A percentile compares a stretch with the other conserved stretches of the same genome.
These are phyloP conservation scores for Ectemnius cavifrons DNA, from an alignment of 2,888 invertebrate species.

Conservation along the genomic window DNA sequence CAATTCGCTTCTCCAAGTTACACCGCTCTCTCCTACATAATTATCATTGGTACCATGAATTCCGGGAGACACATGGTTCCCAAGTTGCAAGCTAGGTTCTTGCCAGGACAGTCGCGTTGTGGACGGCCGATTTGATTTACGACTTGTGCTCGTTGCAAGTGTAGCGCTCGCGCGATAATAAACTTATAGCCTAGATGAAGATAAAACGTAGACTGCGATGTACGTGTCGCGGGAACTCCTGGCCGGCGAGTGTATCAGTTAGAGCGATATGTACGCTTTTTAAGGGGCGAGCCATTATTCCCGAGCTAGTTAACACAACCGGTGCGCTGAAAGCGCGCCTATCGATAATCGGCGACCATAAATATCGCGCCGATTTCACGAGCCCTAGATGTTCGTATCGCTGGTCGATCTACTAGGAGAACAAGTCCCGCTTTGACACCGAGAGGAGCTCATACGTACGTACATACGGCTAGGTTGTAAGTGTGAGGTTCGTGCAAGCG, in stretches of 20 bases:
- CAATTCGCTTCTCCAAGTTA: not conserved
- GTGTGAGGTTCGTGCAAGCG: conserved; percentile 11
- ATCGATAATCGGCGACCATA: conserved; percentile 50
- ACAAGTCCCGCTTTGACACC: conserved; percentile 47
- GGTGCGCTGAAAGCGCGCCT: conserved; percentile 30
- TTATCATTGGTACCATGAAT: not conserved
- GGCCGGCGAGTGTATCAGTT: conserved; percentile 46
- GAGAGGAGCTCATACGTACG: not conserved
- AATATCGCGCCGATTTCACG: conserved; percentile 53
- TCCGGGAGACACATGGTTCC: not conserved
- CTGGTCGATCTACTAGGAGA: conserved; percentile 35
- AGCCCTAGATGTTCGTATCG: conserved; percentile 45
- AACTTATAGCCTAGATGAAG: conserved; percentile 44
- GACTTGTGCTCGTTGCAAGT: conserved; percentile 2
- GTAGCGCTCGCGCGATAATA: conserved; percentile 32
- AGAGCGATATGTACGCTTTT: conserved; percentile 43
- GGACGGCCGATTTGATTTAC: conserved; percentile 19
- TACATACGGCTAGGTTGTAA: not conserved
- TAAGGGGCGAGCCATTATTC: conserved; percentile 47
- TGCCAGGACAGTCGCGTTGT: not conserved
- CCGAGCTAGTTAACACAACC: conserved; percentile 43
- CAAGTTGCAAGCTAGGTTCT: not conserved
- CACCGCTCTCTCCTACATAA: not conserved
- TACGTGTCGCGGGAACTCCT: conserved; percentile 42
- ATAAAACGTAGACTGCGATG: conserved; percentile 18